phyloP scores from a whole-genome alignment of 2,888 invertebrate genomes.

The Sarcophaga variegata region DNA sequence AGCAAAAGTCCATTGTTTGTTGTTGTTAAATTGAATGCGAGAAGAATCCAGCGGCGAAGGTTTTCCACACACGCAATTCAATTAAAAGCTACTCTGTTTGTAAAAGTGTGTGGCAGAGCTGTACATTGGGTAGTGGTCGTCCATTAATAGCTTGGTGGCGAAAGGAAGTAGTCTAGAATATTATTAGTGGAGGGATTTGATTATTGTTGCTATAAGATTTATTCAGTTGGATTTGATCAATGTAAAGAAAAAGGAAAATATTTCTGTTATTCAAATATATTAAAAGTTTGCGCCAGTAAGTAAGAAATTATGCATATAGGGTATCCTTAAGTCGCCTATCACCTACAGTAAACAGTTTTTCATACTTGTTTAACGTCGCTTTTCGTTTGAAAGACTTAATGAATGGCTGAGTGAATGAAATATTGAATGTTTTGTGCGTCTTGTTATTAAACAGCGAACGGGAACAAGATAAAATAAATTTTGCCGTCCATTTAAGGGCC shows the following conservation, averaged over 20 bases:
- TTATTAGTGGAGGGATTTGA: too few relatives aligned
- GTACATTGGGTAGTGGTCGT: neutral
- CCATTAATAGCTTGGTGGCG: too few relatives aligned
- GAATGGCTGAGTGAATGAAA: slow-evolving; percentile 33
- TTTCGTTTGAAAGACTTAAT: slow-evolving; percentile 26
- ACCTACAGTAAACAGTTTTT: neutral
- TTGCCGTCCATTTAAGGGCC: slow-evolving; percentile 45
- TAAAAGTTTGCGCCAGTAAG: too few relatives aligned
- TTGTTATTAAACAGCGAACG: slow-evolving; percentile 17
- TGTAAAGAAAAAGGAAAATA: too few relatives aligned
- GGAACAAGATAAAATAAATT: slow-evolving; percentile 48
- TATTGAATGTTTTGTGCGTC: slow-evolving; percentile 42
- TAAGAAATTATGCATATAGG: neutral
- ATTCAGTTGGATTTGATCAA: too few relatives aligned
- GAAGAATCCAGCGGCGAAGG: neutral
- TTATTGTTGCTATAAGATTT: too few relatives aligned
- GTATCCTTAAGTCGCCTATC: neutral
- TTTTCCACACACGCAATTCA: slow-evolving; percentile 65
- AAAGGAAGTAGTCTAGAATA: too few relatives aligned
- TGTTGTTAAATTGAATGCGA: neutral
- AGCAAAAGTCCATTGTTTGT: slow-evolving; percentile 35
- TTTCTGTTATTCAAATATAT: too few relatives aligned
- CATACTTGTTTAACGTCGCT: slow-evolving; percentile 4
- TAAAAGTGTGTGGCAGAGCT: neutral
- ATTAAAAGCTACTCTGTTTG: slow-evolving; percentile 53